Evolutionary conservation across 1,140 invertebrate species (phyloP).

Genomic region (Cotesia typhae): DNA sequence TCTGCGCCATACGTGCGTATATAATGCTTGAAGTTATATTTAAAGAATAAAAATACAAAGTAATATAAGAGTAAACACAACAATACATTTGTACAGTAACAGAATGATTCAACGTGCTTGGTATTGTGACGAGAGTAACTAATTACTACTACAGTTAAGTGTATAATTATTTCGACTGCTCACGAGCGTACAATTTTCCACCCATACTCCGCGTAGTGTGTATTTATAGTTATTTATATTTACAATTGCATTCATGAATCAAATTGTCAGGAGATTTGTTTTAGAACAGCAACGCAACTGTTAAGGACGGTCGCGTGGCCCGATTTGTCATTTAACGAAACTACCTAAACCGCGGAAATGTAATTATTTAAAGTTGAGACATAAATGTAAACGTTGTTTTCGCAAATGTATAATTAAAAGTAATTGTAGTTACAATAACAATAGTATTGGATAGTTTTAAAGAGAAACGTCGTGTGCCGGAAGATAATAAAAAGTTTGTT

Average conservation of each 20-base stretch:
- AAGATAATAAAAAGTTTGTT: constrained; percentile 15
- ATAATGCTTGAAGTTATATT: no score
- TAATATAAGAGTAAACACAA: no score
- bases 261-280: not conserved
- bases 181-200: not conserved
- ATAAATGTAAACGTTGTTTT: constrained; percentile 7
- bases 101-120: no score
- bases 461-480: constrained; percentile 24
- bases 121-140: no score
- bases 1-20: no score
- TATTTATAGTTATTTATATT: not conserved
- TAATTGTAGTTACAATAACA: no score
- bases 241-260: not conserved
- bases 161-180: no score
- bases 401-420: not conserved
- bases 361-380: constrained; percentile 11
- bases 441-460: not conserved
- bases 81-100: no score
- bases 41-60: no score
- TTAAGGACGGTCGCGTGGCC: constrained; percentile 28
- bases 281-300: constrained; percentile 4
- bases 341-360: not conserved
- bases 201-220: no score
- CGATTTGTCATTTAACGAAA: constrained; percentile 8
- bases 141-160: no score